Conservation (phyloP, 2,888 invertebrate species). For the Oasisia sp. region DNA sequence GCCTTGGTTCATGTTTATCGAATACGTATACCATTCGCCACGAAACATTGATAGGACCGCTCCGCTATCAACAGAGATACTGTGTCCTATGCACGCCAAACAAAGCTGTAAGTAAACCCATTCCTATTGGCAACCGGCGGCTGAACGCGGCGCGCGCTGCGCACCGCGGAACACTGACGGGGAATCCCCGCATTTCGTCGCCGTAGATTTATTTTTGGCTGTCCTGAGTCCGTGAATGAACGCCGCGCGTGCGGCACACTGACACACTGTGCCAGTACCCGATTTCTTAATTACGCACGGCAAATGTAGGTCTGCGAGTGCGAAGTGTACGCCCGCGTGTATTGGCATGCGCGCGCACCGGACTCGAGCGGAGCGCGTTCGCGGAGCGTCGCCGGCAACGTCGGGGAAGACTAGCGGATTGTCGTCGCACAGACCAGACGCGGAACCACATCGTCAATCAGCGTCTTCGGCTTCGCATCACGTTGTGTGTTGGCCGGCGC, state of each 20-base stretch:
- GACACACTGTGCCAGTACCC: conserved; percentile 17
- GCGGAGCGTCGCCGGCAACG: not conserved
- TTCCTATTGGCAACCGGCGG: not conserved
- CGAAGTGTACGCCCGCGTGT: not conserved
- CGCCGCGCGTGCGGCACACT: conserved; percentile 5
- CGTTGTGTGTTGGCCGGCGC: too few relatives aligned
- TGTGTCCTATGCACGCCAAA: not conserved
- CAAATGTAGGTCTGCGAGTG: conserved; percentile 11
- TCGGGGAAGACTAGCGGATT: not conserved
- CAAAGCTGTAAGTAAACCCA: not conserved
- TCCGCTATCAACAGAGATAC: not conserved
- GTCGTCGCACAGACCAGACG: too few relatives aligned
- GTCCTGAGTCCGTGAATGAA: conserved; percentile 3
- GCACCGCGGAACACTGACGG: not conserved
- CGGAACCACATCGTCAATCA: too few relatives aligned
- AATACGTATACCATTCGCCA: not conserved
- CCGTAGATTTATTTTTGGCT: conserved; percentile 13
- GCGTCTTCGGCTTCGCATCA: too few relatives aligned
- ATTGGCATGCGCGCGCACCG: conserved; percentile 17
- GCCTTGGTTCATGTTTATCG: not conserved
- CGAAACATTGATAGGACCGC: not conserved
- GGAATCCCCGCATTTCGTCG: conserved; percentile 6
- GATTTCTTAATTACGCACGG: conserved; percentile 17
- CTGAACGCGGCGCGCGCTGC: not conserved
- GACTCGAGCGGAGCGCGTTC: not conserved